These are phyloP conservation scores for Neogobius melanostomus DNA, from an alignment of 2,113 vertebrate genomes.

Conservation along the genomic window DNA sequence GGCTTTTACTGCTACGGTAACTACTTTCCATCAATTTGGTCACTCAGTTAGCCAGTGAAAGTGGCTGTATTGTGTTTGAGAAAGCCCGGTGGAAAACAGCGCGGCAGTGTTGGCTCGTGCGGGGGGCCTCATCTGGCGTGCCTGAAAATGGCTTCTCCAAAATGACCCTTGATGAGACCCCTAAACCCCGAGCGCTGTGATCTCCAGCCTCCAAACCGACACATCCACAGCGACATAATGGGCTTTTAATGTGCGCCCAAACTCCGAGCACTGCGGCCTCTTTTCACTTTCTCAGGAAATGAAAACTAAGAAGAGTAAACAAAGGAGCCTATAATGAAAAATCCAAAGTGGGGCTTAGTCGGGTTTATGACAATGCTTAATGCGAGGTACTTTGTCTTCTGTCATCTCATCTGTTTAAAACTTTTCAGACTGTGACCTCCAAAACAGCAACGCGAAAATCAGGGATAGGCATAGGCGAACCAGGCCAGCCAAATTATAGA, in stretches of 20 bases:
- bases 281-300: not conserved
- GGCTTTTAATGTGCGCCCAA: not conserved
- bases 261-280: not conserved
- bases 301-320: slow-evolving; percentile 7
- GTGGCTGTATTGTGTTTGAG: too few species aligned
- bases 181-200: slow-evolving; percentile 13
- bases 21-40: too few species aligned
- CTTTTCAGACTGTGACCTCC: too few species aligned
- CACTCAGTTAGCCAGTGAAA: too few species aligned
- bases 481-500: too few species aligned
- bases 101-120: too few species aligned
- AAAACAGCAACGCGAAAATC: too few species aligned
- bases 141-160: slow-evolving; percentile 31
- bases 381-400: slow-evolving; percentile 24
- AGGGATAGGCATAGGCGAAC: too few species aligned
- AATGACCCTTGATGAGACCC: slow-evolving; percentile 38
- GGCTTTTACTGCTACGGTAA: too few species aligned
- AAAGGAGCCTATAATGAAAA: not conserved
- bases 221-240: not conserved
- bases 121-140: slow-evolving; percentile 33
- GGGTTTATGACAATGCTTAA: not conserved
- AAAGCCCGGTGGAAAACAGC: too few species aligned
- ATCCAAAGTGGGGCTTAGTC: slow-evolving; percentile 16
- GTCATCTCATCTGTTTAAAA: slow-evolving; percentile 2
- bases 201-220: slow-evolving; percentile 15